Conservation (phyloP, 2,113 vertebrate species). For the Mungos mungo region DNA sequence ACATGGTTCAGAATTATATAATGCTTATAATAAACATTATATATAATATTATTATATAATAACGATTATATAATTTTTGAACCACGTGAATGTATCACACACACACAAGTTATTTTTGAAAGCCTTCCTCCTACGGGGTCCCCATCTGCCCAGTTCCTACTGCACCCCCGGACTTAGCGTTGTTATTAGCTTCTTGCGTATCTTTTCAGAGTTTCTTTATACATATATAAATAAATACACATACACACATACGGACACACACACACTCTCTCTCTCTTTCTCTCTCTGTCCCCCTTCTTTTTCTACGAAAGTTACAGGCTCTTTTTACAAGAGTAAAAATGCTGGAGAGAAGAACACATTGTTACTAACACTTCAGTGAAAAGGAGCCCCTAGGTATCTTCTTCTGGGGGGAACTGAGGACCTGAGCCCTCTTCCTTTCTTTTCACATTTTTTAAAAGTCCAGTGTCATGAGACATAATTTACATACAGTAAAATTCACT, state of each 20-base stretch:
- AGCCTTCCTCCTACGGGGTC: background rate
- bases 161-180: background rate
- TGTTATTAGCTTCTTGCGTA: background rate
- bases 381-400: background rate
- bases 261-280: background rate
- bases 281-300: background rate
- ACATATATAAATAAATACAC: background rate
- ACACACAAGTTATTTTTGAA: background rate
- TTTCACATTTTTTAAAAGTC: background rate
- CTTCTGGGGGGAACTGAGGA: background rate
- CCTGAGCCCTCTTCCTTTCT: background rate
- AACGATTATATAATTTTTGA: background rate
- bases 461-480: background rate
- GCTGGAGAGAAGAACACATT: background rate
- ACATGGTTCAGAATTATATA: background rate
- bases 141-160: background rate
- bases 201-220: conserved; percentile 31
- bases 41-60: background rate
- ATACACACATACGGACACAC: background rate
- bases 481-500: background rate
- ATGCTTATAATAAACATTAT: background rate
- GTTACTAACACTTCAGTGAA: background rate
- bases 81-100: background rate
- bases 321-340: background rate
- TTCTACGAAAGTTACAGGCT: background rate